Percentiles rank a stretch among this genome's conserved stretches.
Conservation (phyloP, 2,888 invertebrate genomes). For the Trissolcus brochymenae region DNA sequence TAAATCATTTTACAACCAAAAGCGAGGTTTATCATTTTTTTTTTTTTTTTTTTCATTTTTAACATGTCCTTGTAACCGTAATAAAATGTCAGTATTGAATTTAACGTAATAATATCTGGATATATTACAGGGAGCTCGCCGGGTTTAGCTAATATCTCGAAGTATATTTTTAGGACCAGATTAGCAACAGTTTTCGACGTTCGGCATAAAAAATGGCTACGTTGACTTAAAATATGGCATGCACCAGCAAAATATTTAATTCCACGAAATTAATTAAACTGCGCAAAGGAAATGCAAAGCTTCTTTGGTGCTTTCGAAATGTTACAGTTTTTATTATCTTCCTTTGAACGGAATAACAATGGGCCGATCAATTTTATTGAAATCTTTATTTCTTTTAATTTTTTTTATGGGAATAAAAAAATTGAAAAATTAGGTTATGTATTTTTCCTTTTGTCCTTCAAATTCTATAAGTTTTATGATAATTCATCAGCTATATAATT, state of each 20-base stretch:
- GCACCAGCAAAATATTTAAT: slow-evolving; percentile 20
- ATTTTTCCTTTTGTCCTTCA: background rate
- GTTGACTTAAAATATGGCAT: slow-evolving; percentile 9
- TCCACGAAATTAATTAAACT: slow-evolving; percentile 24
- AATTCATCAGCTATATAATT: too few species aligned
- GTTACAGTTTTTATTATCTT: background rate
- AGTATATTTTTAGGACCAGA: slow-evolving; percentile 23
- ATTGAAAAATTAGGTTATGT: background rate
- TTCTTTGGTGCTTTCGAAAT: background rate
- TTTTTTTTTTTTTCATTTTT: too few species aligned
- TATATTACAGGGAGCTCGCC: slow-evolving; percentile 5
- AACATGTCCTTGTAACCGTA: too few species aligned
- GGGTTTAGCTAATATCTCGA: slow-evolving; percentile 20
- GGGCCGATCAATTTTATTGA: slow-evolving; percentile 5
- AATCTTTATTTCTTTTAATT: background rate
- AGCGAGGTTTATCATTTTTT: too few species aligned
- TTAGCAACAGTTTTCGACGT: slow-evolving; percentile 5
- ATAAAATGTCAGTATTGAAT: slow-evolving; percentile 32
- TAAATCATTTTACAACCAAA: too few species aligned
- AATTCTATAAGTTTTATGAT: too few species aligned
- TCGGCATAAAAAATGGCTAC: slow-evolving; percentile 25
- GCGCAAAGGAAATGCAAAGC: slow-evolving; percentile 3
- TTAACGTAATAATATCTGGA: slow-evolving; percentile 26
- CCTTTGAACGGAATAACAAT: slow-evolving; percentile 9
- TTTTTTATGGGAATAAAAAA: background rate